These are phyloP conservation scores for Aphaenogaster ashmeadi DNA, from an alignment of 1,140 invertebrate genomes.

Conservation along the genomic window DNA sequence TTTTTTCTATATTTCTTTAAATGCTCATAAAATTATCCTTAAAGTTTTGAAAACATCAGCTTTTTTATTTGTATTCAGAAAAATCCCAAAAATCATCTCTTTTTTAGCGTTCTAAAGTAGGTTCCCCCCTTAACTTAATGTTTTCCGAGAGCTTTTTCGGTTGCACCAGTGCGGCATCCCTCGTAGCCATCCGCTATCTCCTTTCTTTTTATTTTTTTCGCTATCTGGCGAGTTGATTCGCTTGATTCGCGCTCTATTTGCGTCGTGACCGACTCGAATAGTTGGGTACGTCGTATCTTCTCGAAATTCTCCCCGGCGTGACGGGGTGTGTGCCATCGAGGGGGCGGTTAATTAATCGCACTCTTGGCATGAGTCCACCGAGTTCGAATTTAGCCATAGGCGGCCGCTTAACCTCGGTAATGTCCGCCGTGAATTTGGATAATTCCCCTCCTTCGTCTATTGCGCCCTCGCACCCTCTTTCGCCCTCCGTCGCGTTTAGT, in stretches of 20 bases:
- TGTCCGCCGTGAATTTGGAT: constrained; percentile 70
- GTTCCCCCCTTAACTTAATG: background rate
- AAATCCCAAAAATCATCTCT: too few species aligned
- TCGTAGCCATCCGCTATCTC: background rate
- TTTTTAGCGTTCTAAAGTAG: too few species aligned
- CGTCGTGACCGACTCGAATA: constrained; percentile 63
- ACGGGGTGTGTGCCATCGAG: constrained; percentile 28
- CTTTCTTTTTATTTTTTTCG: constrained; percentile 48
- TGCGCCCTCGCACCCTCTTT: background rate
- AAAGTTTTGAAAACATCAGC: too few species aligned
- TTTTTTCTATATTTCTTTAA: too few species aligned
- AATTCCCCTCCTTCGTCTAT: constrained; percentile 57
- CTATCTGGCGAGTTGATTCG: constrained; percentile 10
- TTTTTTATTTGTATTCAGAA: too few species aligned
- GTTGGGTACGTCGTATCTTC: constrained; percentile 38
- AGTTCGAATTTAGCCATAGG: constrained; percentile 71
- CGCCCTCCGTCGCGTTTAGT: constrained; percentile 28
- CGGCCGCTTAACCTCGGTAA: constrained; percentile 72
- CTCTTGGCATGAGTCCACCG: constrained; percentile 75
- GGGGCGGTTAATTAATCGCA: constrained; percentile 75
- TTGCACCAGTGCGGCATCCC: constrained; percentile 57
- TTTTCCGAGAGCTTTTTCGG: constrained; percentile 4
- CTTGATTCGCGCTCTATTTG: constrained; percentile 54
- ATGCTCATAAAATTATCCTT: too few species aligned
- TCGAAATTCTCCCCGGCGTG: constrained; percentile 41